Base-by-base conservation (phyloP, 1,140 invertebrate species). In the Panagrolaimus sp. region DNA sequence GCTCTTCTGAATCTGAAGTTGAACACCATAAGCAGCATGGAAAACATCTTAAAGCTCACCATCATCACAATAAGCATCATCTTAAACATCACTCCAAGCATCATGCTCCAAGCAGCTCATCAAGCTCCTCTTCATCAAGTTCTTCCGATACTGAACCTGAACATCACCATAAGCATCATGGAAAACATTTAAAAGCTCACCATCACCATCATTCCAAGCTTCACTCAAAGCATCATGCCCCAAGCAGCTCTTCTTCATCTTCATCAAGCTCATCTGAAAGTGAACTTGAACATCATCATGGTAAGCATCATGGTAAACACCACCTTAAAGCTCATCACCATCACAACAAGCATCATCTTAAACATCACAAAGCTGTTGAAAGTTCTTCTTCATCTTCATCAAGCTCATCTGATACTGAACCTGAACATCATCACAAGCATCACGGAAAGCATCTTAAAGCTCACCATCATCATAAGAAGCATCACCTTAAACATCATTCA, bases 241-340 rank as follows among this genome's bases (percentile, higher is more conserved):
- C 48, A 21, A 21, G 9, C n/a, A 10, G 9, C 45, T 46, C 45
- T 46, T 46, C 48, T 1, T 52, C 48, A 15, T 52, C 52, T 8
- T 58, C 52, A 28, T 58, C 52, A 5, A 58, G 52, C 17, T 58
- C 52, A 17, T 58, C 52, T 58, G 17, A 58, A 58, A 26, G 21
- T 58, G 52, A 58, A 28, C 21, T 26, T 58, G 52, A 58, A 24
- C 52, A 58, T 28, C 52, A 58, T 28, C 52, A 58, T 21, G 52
- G 52, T n/a, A 58, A 58, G 52, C 52, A 58, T 26, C 15, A 4
- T 17, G 15, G 17, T 12, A 58, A 58, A 28, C 21, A 58, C 4
- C 9, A 58, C n/a, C 21, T 58, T 28, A 58, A 58, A 28, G 14
- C 52, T 28, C 47, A 48, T 10, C 32, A 38, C 7, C 32, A 38